Conservation (phyloP, 2,113 vertebrate genomes). For the Phylloscopus trochilus region DNA sequence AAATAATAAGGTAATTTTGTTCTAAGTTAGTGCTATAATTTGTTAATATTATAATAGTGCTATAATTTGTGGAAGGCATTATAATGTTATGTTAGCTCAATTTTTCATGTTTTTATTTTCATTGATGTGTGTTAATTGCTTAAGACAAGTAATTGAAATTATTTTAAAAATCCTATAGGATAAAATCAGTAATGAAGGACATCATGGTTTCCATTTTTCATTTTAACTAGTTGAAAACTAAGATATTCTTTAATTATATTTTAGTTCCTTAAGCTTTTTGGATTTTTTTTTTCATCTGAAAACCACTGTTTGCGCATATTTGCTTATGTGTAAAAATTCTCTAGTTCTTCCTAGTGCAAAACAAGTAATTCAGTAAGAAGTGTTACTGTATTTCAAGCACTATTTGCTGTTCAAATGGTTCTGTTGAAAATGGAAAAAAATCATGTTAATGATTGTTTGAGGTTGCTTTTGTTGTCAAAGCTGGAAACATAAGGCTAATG, state of each 20-base stretch:
- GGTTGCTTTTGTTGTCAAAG: constrained; percentile 66
- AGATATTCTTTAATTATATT: not conserved
- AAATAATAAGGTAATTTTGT: not conserved
- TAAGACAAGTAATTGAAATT: not conserved
- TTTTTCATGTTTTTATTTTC: not conserved
- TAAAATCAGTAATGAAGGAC: not conserved
- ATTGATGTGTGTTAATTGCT: not conserved
- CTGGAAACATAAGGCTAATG: constrained; percentile 61
- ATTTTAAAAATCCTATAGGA: not conserved
- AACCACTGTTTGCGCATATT: constrained; percentile 70
- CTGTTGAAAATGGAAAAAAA: constrained; percentile 76
- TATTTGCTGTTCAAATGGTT: constrained; percentile 72
- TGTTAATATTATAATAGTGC: too few species aligned
- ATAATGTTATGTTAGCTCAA: not conserved
- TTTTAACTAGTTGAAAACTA: constrained; percentile 3
- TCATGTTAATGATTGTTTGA: constrained; percentile 62
- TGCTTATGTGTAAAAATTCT: constrained; percentile 87
- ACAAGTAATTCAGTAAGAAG: constrained; percentile 82
- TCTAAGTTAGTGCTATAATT: not conserved
- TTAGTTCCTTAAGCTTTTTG: not conserved
- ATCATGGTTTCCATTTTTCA: not conserved
- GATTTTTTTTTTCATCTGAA: constrained; percentile 49
- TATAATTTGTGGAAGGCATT: not conserved
- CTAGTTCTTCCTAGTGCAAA: constrained; percentile 79
- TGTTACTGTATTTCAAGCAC: constrained; percentile 81